These are phyloP conservation scores for Noctua comes DNA, from an alignment of 2,888 invertebrate genomes.

Conservation along the genomic window DNA sequence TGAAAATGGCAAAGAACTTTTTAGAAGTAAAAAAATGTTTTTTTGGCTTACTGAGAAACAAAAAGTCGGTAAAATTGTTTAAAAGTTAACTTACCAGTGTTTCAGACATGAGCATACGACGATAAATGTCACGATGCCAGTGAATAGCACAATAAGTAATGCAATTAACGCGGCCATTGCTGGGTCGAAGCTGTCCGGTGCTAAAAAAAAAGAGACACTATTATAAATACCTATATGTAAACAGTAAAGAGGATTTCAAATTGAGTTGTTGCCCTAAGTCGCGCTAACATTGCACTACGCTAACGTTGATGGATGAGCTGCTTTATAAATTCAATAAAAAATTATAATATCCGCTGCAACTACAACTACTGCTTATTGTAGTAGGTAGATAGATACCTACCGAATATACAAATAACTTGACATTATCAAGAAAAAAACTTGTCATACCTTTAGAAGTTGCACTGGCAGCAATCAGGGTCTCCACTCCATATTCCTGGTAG, in stretches of 20 bases:
- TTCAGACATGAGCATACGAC: slow-evolving; percentile 97
- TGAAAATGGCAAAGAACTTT: neutral
- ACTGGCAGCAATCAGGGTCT: slow-evolving; percentile 85
- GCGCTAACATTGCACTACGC: no score
- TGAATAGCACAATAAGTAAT: slow-evolving; percentile 95
- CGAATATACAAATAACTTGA: no score
- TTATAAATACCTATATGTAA: neutral
- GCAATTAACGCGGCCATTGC: slow-evolving; percentile 96
- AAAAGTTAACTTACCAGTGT: slow-evolving; percentile 91
- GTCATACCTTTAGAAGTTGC: slow-evolving; percentile 82
- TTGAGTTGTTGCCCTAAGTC: no score
- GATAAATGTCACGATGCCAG: slow-evolving; percentile 96
- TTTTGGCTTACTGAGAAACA: neutral
- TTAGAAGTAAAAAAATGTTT: neutral
- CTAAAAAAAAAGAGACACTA: slow-evolving; percentile 62
- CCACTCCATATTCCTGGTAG: slow-evolving; percentile 86
- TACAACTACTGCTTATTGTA: no score
- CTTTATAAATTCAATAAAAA: no score
- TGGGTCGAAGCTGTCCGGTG: slow-evolving; percentile 94
- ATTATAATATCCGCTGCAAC: no score
- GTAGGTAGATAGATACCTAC: no score
- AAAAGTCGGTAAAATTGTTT: neutral
- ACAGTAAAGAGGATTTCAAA: neutral
- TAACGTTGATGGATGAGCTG: no score
- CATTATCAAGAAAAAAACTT: neutral